Evolutionary conservation across 2,888 invertebrate genomes (phyloP), one percentile per base, ranked within the genome.

Genomic region (Acanthoscelides obtectus): DNA sequence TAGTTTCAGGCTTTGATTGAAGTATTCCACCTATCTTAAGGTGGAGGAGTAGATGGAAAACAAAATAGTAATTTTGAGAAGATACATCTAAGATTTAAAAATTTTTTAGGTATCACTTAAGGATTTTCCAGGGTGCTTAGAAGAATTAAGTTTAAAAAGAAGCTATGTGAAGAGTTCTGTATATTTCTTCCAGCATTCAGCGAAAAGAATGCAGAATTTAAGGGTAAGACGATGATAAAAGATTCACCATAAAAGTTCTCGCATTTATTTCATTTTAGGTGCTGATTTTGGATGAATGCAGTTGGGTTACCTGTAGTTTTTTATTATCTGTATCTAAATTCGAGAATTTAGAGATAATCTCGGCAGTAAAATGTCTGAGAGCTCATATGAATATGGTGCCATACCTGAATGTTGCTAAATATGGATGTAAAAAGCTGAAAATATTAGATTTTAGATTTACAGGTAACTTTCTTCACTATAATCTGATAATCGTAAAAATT

Each of bases 281-380:
- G 68, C 81, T 94, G 68, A 90, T 92, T 79, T 86, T 95, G 70
- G 92, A 92, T 27, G 88, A 90, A 73, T 94, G 93, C 81, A 86
- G 88, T 5, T 94, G 94, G 94, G 88, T 95, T 73, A 90, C 91
- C 70, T 90, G 93, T 0, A 91, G 92, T 72, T 89, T 91, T 66
- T 85, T 95, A 12, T 87, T 94, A 83, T 89, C 92, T 0, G 86
- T 95, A 0, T 92, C 93, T 79, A 94, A 94, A 85, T 86, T 92
- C 80, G 85, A 87, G 0, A 83, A 86, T 5, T 86, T 95, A 22
- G 88, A 88, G 65, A 88, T 89, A 64, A 86, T 95, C 4, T 87
- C 89, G 71, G 83, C 93, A 76, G 87, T 89, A 66, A 90, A 91
- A 64, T 95, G 94, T 79, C 84, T 84, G 71, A 84, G 84, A 71